Evolutionary conservation across 1,140 invertebrate species (phyloP).

Genomic region (Neodiprion pinetum): DNA sequence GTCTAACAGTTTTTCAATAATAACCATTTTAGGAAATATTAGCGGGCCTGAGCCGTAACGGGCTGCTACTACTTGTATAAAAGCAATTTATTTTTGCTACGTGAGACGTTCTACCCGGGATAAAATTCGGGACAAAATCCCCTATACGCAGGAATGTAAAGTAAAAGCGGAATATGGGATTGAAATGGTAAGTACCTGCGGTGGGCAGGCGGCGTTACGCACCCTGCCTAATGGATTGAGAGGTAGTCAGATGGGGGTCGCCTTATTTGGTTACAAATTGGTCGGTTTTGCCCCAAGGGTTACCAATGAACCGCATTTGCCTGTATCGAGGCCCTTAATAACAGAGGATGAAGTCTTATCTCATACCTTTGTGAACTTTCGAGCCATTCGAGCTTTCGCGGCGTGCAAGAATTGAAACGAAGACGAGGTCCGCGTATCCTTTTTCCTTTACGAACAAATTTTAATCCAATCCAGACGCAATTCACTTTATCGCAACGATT

Average conservation of each 20-base stretch:
- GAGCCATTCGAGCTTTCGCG: too few species aligned
- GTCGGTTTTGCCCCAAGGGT: slow-evolving; percentile 21
- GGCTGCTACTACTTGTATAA: too few species aligned
- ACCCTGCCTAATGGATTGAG: slow-evolving; percentile 44
- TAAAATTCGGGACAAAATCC: not conserved
- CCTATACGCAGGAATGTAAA: slow-evolving; percentile 35
- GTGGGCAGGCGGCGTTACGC: slow-evolving; percentile 18
- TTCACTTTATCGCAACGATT: slow-evolving; percentile 4
- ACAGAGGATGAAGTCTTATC: not conserved
- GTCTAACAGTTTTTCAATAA: too few species aligned
- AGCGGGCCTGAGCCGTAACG: too few species aligned
- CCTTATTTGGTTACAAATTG: slow-evolving; percentile 50
- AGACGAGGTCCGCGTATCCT: too few species aligned
- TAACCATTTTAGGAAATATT: too few species aligned
- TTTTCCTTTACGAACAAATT: not conserved
- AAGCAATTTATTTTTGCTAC: too few species aligned
- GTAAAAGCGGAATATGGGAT: slow-evolving; percentile 24
- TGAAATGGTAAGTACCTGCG: slow-evolving; percentile 35
- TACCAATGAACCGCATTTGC: slow-evolving; percentile 4
- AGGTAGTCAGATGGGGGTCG: slow-evolving; percentile 14
- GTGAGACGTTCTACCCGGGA: too few species aligned
- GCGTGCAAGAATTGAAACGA: too few species aligned
- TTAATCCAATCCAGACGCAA: slow-evolving; percentile 2
- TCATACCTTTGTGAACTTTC: not conserved
- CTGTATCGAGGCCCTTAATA: slow-evolving; percentile 7